phyloP scores from a whole-genome alignment of 1,140 invertebrate species.

The Harpegnathos saltator region DNA sequence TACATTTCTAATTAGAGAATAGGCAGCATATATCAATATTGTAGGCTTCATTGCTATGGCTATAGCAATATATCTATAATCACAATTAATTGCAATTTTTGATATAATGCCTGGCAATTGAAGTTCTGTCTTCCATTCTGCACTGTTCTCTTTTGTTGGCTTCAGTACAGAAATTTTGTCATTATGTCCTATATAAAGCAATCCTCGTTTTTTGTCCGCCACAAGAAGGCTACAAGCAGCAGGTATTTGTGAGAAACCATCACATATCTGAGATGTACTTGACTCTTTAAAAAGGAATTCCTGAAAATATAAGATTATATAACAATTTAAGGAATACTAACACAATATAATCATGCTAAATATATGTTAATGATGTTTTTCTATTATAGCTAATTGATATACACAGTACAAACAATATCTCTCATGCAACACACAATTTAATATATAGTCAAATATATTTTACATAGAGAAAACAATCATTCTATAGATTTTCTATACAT shows the following conservation, averaged over 20 bases:
- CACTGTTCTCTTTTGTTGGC: conserved; percentile 65
- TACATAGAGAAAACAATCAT: no score
- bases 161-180: conserved; percentile 80
- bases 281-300: conserved; percentile 83
- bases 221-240: conserved; percentile 77
- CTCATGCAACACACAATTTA: no score
- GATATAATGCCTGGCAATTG: conserved; percentile 73
- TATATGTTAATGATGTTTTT: no score
- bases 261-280: conserved; percentile 74
- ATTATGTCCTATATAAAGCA: conserved; percentile 80
- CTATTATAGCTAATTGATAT: no score
- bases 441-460: no score
- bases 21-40: conserved; percentile 80
- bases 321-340: neutral
- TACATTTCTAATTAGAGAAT: conserved; percentile 76
- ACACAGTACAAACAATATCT: no score
- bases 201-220: conserved; percentile 80
- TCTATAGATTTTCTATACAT: no score
- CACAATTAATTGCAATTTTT: conserved; percentile 81
- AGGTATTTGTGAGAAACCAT: conserved; percentile 73
- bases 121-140: conserved; percentile 80
- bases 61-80: conserved; percentile 80
- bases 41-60: conserved; percentile 70
- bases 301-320: conserved; percentile 73
- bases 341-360: neutral